Evolutionary conservation across 2,888 invertebrate species (phyloP), one percentile per base, ranked within the genome.

Genomic region (Patella depressa): DNA sequence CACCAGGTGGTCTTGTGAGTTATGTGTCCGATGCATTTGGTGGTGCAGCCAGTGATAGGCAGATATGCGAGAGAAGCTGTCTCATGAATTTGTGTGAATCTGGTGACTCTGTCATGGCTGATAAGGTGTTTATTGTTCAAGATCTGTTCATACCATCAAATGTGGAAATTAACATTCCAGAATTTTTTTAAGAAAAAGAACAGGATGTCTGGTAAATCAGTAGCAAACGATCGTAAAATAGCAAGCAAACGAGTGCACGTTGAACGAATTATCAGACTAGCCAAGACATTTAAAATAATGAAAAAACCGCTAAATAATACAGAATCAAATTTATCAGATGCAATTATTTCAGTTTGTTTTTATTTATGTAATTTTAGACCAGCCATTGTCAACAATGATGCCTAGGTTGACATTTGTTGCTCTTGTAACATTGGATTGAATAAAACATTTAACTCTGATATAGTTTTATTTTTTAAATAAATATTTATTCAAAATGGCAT

Each of bases 171-270:
- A 81, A 83, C 74, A 85, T 81, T 71, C 83, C 81, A 29, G 73
- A 81, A 45, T n/a, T 84, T 82, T 74, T 81, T 82, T 24, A 76
- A 72, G 34, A 83, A 84, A 70, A 80, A 78, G 57, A 84, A 84
- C 59, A 24, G 80, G 57, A 78, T 83, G 79, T 55, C 53, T 57
- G 55, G 74, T n/a, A 53, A 53, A 59, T n/a, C 78, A 5, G 78
- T 81, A n/a, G 12, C 76, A 11, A 72, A 65, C 17, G 82, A 85
- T 74, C 76, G 79, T 73, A 83, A 82, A 69, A 77, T 83, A 73
- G 75, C 82, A 5, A 78, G 79, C 59, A 82, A 82, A 65, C 57
- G 84, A n/a, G 83, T 82, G 2, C 84, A 84, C 72, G 76, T 84
- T 53, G 83, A 84, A 71, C 74, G 83, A 76, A 53, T 84, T 53